phyloP scores from a whole-genome alignment of 2,888 invertebrate species.

The Ceriagrion tenellum region DNA sequence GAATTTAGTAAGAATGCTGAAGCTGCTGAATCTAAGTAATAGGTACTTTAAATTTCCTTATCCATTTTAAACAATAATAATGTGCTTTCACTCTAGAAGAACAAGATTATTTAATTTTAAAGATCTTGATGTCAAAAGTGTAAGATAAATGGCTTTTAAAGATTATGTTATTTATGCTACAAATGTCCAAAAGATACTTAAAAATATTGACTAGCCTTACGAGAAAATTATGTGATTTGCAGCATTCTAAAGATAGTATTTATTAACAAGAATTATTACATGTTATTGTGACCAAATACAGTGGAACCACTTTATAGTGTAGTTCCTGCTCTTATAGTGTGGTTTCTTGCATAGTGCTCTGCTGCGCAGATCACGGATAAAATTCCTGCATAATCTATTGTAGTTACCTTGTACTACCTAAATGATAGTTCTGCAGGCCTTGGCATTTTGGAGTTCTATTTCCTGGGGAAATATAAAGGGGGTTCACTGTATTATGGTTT shows the following conservation, averaged over 20 bases:
- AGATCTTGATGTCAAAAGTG: slow-evolving; percentile 4
- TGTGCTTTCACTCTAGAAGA: slow-evolving; percentile 13
- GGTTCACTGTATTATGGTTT: slow-evolving; percentile 35
- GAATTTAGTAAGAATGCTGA: slow-evolving; percentile 73
- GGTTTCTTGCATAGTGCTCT: slow-evolving; percentile 8
- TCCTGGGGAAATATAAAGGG: slow-evolving; percentile 21
- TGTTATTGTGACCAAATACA: slow-evolving; percentile 39
- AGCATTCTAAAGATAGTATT: slow-evolving; percentile 31
- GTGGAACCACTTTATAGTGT: slow-evolving; percentile 34
- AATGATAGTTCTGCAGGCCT: slow-evolving; percentile 9
- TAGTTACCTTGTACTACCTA: background rate
- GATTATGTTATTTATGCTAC: slow-evolving; percentile 19
- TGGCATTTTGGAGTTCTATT: slow-evolving; percentile 15
- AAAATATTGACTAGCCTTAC: slow-evolving; percentile 2
- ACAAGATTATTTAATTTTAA: background rate
- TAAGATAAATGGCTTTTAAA: slow-evolving; percentile 29
- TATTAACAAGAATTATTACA: background rate
- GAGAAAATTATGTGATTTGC: background rate
- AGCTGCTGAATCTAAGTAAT: slow-evolving; percentile 29
- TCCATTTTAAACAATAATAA: slow-evolving; percentile 25
- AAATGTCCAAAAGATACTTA: background rate
- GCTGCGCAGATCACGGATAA: background rate
- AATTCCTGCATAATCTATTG: slow-evolving; percentile 5
- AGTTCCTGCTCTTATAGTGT: background rate
- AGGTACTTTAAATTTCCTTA: slow-evolving; percentile 19